These are phyloP conservation scores for Enteromius treurensis DNA, from an alignment of 2,797 vertebrate genomes.

Conservation along the genomic window DNA sequence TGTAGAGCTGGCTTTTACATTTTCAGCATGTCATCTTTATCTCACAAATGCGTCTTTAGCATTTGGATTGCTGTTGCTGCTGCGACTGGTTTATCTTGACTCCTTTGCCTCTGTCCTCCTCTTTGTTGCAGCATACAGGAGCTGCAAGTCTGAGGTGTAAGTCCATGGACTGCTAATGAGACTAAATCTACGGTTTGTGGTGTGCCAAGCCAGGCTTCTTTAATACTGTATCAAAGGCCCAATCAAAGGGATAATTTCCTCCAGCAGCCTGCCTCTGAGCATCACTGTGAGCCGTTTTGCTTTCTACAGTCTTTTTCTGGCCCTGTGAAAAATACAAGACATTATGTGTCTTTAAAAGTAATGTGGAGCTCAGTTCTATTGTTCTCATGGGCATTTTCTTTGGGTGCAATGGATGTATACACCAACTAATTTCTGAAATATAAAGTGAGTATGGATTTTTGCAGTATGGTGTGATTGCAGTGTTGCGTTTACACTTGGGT, in stretches of 20 bases:
- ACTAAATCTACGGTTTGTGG: conserved; percentile 44
- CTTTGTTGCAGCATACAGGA: conserved; percentile 39
- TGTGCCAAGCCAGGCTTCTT: conserved; percentile 58
- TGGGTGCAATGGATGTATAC: not conserved
- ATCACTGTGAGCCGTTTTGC: conserved; percentile 33
- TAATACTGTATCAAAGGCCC: conserved; percentile 60
- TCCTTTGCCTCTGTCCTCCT: conserved; percentile 31
- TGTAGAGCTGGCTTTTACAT: conserved; percentile 30
- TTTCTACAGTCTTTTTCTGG: conserved; percentile 34
- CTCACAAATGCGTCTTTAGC: conserved; percentile 16
- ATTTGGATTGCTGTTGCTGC: conserved; percentile 34
- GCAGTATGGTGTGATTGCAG: conserved; percentile 26
- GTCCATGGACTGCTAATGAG: conserved; percentile 55
- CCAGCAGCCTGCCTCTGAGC: conserved; percentile 52
- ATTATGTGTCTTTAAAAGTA: conserved; percentile 11
- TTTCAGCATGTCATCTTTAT: conserved; percentile 35
- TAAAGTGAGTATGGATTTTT: conserved; percentile 31
- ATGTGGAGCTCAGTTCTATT: conserved; percentile 6
- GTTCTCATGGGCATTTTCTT: conserved; percentile 20
- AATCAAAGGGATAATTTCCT: conserved; percentile 60
- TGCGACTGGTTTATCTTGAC: conserved; percentile 41
- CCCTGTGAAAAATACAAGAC: conserved; percentile 23
- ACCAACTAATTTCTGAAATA: not conserved
- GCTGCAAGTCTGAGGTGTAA: conserved; percentile 34
- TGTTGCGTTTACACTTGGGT: conserved; percentile 39